Evolutionary conservation across 2,113 vertebrate genomes (phyloP).

Genomic region (Tenebrosternarchus preto): DNA sequence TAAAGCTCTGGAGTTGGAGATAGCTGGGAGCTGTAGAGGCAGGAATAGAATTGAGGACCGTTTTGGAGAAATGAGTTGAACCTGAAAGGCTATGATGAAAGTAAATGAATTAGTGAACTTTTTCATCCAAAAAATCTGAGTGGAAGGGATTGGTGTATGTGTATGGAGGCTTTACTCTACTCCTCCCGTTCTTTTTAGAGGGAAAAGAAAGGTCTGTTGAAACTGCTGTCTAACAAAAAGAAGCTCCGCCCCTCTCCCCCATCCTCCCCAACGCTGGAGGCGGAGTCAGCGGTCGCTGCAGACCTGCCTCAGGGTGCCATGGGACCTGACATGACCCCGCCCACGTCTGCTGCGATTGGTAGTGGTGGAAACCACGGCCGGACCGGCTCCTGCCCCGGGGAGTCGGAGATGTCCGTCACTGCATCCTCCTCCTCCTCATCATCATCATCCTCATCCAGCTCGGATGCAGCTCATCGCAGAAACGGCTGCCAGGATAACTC

Average conservation of each 20-base stretch:
- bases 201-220: slow-evolving; percentile 94
- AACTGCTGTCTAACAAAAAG: slow-evolving; percentile 92
- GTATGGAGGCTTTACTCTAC: neutral
- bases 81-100: neutral
- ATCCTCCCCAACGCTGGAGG: slow-evolving; percentile 88
- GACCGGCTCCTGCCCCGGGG: slow-evolving; percentile 61
- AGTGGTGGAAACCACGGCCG: slow-evolving; percentile 59
- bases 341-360: slow-evolving; percentile 44
- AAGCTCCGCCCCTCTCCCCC: slow-evolving; percentile 89
- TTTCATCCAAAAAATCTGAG: neutral
- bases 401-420: slow-evolving; percentile 66
- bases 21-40: neutral
- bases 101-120: too few relatives aligned
- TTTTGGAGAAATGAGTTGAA: neutral
- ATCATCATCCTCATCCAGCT: slow-evolving; percentile 57
- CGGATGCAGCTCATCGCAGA: slow-evolving; percentile 78
- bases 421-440: slow-evolving; percentile 19
- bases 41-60: neutral
- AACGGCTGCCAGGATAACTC: slow-evolving; percentile 73
- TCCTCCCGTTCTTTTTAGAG: slow-evolving; percentile 74
- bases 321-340: slow-evolving; percentile 75
- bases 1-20: neutral
- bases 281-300: slow-evolving; percentile 75
- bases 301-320: slow-evolving; percentile 85
- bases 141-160: neutral